Percentiles rank a stretch among this genome's conserved stretches.
phyloP scores from a whole-genome alignment of 2,797 vertebrate genomes.

The Hyperoplus immaculatus region DNA sequence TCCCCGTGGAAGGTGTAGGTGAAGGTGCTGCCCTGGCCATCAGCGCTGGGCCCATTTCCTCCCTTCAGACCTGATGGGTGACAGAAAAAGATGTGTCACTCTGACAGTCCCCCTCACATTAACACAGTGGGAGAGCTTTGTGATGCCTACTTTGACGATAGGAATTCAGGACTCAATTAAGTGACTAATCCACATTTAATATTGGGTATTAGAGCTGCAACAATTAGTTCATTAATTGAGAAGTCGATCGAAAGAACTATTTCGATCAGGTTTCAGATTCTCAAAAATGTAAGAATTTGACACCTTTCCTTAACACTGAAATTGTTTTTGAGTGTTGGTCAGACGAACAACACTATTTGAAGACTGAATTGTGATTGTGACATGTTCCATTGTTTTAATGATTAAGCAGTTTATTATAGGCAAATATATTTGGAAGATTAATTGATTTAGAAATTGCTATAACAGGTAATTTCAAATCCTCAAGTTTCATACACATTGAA shows the following conservation, averaged over 20 bases:
- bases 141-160: not conserved
- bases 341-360: not conserved
- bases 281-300: not conserved
- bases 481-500: too few species aligned
- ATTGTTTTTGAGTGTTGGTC: not conserved
- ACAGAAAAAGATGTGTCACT: slow-evolving; percentile 34
- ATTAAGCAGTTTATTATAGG: too few species aligned
- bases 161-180: not conserved
- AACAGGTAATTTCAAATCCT: too few species aligned
- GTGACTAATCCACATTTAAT: not conserved
- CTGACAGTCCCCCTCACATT: not conserved
- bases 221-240: not conserved
- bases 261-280: not conserved
- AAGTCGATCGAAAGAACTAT: not conserved
- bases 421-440: too few species aligned
- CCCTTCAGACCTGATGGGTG: slow-evolving; percentile 91
- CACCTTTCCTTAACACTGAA: not conserved
- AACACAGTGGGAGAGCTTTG: slow-evolving; percentile 8
- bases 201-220: not conserved
- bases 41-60: slow-evolving; percentile 88
- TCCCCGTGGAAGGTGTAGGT: slow-evolving; percentile 98
- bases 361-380: too few species aligned
- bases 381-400: too few species aligned
- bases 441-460: too few species aligned
- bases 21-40: slow-evolving; percentile 94